phyloP scores from a whole-genome alignment of 2,113 vertebrate genomes.

The Peromyscus californicus region DNA sequence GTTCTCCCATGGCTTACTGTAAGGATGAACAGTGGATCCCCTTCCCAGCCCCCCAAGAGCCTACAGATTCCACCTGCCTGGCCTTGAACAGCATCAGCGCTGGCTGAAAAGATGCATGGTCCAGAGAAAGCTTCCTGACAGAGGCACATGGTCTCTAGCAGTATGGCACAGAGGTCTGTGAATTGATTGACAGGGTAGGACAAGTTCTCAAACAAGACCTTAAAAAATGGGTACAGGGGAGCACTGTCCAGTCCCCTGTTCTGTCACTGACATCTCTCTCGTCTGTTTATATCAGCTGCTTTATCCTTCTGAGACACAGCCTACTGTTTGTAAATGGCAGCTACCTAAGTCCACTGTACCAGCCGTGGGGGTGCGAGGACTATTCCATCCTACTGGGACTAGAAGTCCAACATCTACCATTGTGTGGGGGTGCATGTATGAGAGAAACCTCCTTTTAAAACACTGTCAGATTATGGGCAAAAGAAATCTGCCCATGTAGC shows the following conservation, averaged over 20 bases:
- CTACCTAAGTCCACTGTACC: no score
- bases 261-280: not conserved
- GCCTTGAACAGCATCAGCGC: not conserved
- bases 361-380: accelerated
- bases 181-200: not conserved
- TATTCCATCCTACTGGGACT: not conserved
- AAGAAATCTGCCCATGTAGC: not conserved
- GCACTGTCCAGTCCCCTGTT: not conserved
- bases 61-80: accelerated
- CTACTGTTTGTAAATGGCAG: not conserved
- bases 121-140: not conserved
- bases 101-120: not conserved
- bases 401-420: not conserved
- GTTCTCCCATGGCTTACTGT: not conserved
- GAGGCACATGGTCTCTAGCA: not conserved
- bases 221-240: not conserved
- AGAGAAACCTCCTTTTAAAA: not conserved
- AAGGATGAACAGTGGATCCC: not conserved
- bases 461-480: not conserved
- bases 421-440: accelerated
- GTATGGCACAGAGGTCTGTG: not conserved
- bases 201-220: not conserved
- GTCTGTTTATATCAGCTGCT: not conserved
- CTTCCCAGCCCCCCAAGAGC: accelerated
- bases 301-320: not conserved